A percentile compares a stretch with the other conserved stretches of the same genome.
Conservation (phyloP, 2,888 invertebrate species). For the Xanthorhoe spadicearia region DNA sequence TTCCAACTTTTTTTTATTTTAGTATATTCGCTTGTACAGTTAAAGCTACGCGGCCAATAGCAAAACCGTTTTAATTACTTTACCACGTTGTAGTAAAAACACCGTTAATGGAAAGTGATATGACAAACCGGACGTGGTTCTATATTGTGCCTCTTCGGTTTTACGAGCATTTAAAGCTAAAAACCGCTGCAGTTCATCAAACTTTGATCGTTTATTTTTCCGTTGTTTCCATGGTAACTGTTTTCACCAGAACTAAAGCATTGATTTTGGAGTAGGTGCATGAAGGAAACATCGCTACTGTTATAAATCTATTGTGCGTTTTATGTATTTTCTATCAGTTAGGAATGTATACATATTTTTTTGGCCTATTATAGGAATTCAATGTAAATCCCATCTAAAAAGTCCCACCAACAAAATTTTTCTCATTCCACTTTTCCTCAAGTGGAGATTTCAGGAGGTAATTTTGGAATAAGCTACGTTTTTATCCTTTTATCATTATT, state of each 20-base stretch:
- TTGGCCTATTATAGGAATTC: too few species aligned
- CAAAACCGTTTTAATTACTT: slow-evolving; percentile 81
- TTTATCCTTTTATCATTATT: too few species aligned
- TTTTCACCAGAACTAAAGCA: slow-evolving; percentile 28
- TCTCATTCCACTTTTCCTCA: too few species aligned
- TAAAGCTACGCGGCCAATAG: slow-evolving; percentile 67
- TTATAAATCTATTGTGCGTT: too few species aligned
- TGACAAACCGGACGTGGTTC: slow-evolving; percentile 60
- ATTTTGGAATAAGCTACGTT: too few species aligned
- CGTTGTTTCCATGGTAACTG: slow-evolving; percentile 39
- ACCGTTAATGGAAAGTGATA: slow-evolving; percentile 81
- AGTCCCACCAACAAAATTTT: too few species aligned
- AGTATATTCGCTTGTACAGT: slow-evolving; percentile 65
- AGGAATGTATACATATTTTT: too few species aligned
- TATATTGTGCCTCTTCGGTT: slow-evolving; percentile 49
- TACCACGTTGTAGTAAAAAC: slow-evolving; percentile 70
- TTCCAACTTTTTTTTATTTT: slow-evolving; percentile 50
- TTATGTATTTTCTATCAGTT: too few species aligned
- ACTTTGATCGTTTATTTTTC: slow-evolving; percentile 40
- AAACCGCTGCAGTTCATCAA: slow-evolving; percentile 48
- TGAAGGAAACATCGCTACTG: not conserved
- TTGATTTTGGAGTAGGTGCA: slow-evolving; percentile 8
- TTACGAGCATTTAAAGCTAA: slow-evolving; percentile 40
- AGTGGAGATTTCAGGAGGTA: too few species aligned
- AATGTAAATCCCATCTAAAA: too few species aligned